Percentiles rank a stretch among this genome's conserved stretches.
phyloP scores from a whole-genome alignment of 2,113 vertebrate genomes.

The Chinchilla lanigera region DNA sequence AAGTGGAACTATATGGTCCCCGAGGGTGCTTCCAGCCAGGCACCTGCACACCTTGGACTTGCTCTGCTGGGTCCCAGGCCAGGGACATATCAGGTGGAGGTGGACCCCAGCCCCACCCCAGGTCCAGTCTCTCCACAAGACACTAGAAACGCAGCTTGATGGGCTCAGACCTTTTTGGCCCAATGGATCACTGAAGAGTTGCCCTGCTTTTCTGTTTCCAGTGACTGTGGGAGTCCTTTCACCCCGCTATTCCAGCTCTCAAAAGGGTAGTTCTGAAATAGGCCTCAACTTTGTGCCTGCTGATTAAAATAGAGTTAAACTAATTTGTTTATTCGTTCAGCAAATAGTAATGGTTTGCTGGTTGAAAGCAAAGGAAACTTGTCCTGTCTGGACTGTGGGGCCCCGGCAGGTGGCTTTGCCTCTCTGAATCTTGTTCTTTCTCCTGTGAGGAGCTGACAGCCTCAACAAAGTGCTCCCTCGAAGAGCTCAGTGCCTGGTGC shows the following conservation, averaged over 20 bases:
- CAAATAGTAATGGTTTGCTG: background rate
- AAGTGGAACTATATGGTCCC: rapidly evolving
- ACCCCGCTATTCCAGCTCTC: background rate
- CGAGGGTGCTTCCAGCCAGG: background rate
- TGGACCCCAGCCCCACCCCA: background rate
- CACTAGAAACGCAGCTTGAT: background rate
- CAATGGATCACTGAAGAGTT: background rate
- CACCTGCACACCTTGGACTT: background rate
- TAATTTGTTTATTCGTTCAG: background rate
- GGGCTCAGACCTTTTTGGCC: background rate
- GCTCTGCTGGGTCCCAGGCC: background rate
- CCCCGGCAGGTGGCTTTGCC: background rate
- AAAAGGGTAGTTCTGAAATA: background rate
- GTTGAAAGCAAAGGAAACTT: background rate
- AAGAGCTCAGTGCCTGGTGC: background rate
- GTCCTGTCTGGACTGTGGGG: background rate
- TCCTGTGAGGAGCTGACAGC: background rate
- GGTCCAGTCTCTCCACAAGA: background rate
- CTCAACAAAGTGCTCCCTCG: rapidly evolving
- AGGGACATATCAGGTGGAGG: background rate
- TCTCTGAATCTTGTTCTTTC: background rate
- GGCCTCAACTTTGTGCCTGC: background rate
- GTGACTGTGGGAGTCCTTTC: background rate
- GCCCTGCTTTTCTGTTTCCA: background rate
- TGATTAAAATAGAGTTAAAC: background rate